phyloP scores from a whole-genome alignment of 2,797 vertebrate genomes.

The Liparis tanakae region DNA sequence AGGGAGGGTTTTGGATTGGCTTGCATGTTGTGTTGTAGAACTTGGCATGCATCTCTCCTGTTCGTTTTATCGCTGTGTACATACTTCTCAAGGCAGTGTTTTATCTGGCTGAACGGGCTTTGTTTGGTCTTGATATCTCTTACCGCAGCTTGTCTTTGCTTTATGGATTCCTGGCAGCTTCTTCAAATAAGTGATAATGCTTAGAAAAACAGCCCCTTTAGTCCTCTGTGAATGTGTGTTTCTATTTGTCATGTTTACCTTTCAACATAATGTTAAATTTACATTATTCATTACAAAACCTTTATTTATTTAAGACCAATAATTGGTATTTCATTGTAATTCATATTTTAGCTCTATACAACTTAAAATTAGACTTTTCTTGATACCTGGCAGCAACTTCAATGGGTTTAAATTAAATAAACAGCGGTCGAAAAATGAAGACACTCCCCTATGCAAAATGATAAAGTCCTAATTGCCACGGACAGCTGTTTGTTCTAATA shows the following conservation, averaged over 20 bases:
- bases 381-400: conserved; percentile 62
- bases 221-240: conserved; percentile 65
- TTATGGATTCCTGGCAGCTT: conserved; percentile 85
- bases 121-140: conserved; percentile 89
- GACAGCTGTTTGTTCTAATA: conserved; percentile 82
- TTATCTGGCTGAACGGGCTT: conserved; percentile 85
- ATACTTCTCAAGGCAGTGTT: conserved; percentile 86
- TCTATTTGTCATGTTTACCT: conserved; percentile 66
- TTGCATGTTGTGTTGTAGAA: conserved; percentile 73
- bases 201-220: conserved; percentile 83
- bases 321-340: conserved; percentile 66
- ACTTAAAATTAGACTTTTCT: conserved; percentile 60
- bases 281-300: conserved; percentile 41
- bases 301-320: conserved; percentile 59
- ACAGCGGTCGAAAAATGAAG: conserved; percentile 56
- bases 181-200: conserved; percentile 86
- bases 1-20: conserved; percentile 75
- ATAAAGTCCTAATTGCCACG: conserved; percentile 73
- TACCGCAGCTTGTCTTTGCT: conserved; percentile 87
- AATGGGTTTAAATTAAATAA: conserved; percentile 61
- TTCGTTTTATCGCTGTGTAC: conserved; percentile 84
- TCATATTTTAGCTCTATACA: conserved; percentile 49
- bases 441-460: conserved; percentile 64
- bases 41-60: conserved; percentile 76
- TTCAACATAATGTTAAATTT: conserved; percentile 60